Base-by-base conservation (phyloP, 37 sponge, comb jelly and placozoan genomes). In the Geodia barretti region DNA sequence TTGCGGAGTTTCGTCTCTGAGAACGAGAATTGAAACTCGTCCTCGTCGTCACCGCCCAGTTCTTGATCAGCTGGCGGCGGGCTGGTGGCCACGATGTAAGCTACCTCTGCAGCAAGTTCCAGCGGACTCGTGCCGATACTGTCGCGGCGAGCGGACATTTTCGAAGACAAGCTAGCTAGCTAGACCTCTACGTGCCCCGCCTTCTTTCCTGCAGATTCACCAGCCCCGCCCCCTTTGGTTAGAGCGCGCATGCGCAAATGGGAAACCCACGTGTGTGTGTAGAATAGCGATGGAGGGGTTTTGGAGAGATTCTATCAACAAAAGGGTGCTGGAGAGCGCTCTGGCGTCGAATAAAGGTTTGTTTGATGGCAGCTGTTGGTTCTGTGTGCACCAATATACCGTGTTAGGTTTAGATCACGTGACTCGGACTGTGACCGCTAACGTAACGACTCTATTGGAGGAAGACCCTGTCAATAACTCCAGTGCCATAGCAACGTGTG, bases 101-200 rank as follows among this genome's bases (percentile, higher is more conserved):
- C 86, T 69, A 79, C 79, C 63, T 86, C 86, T 36, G 86, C 86
- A 23, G 78, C 86, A 42, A 73, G 79, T 21, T 86, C 86, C 25
- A 86, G 67, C 30, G 72, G 32, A 40, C 5, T 39, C 32, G 31
- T 36, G 17, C 36, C 38, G 9, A 35, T 47, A 54, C 60, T 47
- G 26, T 42, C 54, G 58, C 25, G 54, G 54, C 11, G 14, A 20
- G 60, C 20, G 20, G 69, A 25, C 25, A 67, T 67, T 26, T 25
- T 20, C 19, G 60, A 20, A 21, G 14, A 14, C 19, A 21, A 14
- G 60, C 60, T 20, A 59, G 19, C 60, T 67, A 25, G 69, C 35
- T 73, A 24, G 25, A 24, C 14, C 23, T 37, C 35, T 73, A 33
- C 9, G 76, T 29, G 76, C 60, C 23, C 76, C 61, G 9, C 43